phyloP scores from a whole-genome alignment of 2,113 vertebrate species.

The Mormoops blainvillei region DNA sequence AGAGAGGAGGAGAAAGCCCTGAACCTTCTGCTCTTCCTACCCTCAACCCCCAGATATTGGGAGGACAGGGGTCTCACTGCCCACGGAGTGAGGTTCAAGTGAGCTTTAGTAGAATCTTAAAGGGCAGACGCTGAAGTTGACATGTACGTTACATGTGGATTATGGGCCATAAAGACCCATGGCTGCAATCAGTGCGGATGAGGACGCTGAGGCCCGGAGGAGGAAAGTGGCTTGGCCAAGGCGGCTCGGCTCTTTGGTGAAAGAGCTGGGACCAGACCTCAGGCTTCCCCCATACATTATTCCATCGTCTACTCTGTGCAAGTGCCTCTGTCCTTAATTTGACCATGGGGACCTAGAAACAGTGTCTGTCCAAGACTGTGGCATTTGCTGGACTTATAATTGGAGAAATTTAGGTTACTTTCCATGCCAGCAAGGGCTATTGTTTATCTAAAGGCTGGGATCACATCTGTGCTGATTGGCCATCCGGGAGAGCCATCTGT shows the following conservation, averaged over 20 bases:
- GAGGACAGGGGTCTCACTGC: not conserved
- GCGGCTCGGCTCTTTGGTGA: not conserved
- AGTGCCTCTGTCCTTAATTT: slow-evolving; percentile 22
- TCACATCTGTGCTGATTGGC: slow-evolving; percentile 82
- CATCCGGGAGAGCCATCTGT: slow-evolving; percentile 81
- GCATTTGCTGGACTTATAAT: slow-evolving; percentile 48
- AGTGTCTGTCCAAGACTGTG: slow-evolving; percentile 9
- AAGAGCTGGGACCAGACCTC: not conserved
- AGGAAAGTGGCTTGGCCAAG: not conserved
- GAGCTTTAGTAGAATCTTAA: not conserved
- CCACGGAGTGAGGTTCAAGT: not conserved
- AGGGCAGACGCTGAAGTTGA: not conserved
- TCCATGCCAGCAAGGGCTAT: slow-evolving; percentile 55
- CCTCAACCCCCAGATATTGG: not conserved
- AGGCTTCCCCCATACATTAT: not conserved
- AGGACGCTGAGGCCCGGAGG: not conserved
- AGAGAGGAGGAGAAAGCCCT: not conserved
- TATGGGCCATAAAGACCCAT: not conserved
- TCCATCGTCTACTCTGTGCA: not conserved
- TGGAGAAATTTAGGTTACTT: slow-evolving; percentile 80
- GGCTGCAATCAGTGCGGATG: not conserved
- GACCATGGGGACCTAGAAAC: slow-evolving; percentile 23
- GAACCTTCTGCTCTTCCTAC: not conserved
- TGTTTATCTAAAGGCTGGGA: slow-evolving; percentile 73
- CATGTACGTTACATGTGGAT: accelerated